These are phyloP conservation scores for Ranitomeya variabilis DNA, from an alignment of 2,113 vertebrate genomes.

Conservation along the genomic window DNA sequence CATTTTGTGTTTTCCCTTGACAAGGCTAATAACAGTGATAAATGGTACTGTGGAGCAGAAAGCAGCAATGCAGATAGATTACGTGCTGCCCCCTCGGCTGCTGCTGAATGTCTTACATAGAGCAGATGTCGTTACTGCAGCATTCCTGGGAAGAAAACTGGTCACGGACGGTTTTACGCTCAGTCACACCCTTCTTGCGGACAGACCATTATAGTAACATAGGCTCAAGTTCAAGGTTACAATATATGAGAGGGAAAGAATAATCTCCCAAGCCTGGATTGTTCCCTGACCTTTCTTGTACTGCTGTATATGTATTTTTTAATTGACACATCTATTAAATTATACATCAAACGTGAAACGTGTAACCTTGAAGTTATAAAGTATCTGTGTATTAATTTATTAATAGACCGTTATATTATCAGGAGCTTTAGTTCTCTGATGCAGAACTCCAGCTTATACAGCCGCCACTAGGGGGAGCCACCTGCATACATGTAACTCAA, in stretches of 20 bases:
- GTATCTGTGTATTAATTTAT: no score
- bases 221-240: slow-evolving; percentile 52
- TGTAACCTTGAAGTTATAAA: no score
- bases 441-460: no score
- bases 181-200: slow-evolving; percentile 45
- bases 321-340: no score
- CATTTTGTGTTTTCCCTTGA: background rate
- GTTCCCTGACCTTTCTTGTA: background rate
- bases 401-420: no score
- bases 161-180: slow-evolving; percentile 44
- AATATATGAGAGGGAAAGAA: background rate
- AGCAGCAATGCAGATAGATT: slow-evolving; percentile 14
- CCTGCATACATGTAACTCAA: no score
- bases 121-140: slow-evolving; percentile 46
- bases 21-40: background rate
- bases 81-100: background rate
- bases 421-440: no score
- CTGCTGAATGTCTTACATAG: slow-evolving; percentile 48
- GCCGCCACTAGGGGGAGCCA: no score
- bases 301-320: background rate
- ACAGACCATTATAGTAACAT: slow-evolving; percentile 39
- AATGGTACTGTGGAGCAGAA: background rate
- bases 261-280: background rate
- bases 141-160: slow-evolving; percentile 53
- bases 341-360: no score